These are phyloP conservation scores for Patiria pectinifera DNA, from an alignment of 53 echinoderm and acorn worm species.

Conservation along the genomic window DNA sequence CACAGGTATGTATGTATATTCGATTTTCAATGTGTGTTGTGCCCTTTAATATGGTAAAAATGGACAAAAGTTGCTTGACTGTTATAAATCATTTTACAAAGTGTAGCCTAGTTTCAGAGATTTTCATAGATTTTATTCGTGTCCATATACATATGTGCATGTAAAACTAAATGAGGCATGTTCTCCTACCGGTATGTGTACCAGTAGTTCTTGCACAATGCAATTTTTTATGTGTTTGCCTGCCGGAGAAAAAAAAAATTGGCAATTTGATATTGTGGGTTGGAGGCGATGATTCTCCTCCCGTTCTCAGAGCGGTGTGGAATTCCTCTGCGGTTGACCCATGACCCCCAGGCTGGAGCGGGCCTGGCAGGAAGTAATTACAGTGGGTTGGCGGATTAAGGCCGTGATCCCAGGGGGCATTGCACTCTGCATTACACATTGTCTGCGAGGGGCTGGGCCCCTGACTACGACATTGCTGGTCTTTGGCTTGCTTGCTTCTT, in stretches of 20 bases:
- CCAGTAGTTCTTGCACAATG: background rate
- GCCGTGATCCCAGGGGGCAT: conserved; percentile 64
- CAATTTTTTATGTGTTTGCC: conserved; percentile 3
- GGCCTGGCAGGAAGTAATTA: conserved; percentile 67
- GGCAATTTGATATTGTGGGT: conserved; percentile 63
- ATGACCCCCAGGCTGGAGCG: conserved; percentile 50
- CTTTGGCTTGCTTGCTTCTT: background rate
- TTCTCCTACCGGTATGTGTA: background rate
- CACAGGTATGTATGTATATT: too few species aligned
- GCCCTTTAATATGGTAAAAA: too few species aligned
- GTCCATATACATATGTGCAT: too few species aligned
- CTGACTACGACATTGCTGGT: background rate
- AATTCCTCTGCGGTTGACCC: conserved; percentile 50
- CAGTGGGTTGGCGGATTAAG: conserved; percentile 67
- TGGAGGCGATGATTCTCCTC: conserved; percentile 34
- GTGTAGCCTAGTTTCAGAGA: too few species aligned
- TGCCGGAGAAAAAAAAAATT: background rate
- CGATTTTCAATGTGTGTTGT: too few species aligned
- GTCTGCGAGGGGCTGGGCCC: conserved; percentile 1
- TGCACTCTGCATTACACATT: conserved; percentile 60
- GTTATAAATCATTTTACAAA: too few species aligned
- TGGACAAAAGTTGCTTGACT: too few species aligned
- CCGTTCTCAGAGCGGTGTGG: conserved; percentile 18
- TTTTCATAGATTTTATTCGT: too few species aligned
- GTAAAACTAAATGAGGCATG: background rate